A percentile compares a stretch with the other conserved stretches of the same genome.
Conservation (phyloP, 1,140 invertebrate species). For the Lanistes nyassanus region DNA sequence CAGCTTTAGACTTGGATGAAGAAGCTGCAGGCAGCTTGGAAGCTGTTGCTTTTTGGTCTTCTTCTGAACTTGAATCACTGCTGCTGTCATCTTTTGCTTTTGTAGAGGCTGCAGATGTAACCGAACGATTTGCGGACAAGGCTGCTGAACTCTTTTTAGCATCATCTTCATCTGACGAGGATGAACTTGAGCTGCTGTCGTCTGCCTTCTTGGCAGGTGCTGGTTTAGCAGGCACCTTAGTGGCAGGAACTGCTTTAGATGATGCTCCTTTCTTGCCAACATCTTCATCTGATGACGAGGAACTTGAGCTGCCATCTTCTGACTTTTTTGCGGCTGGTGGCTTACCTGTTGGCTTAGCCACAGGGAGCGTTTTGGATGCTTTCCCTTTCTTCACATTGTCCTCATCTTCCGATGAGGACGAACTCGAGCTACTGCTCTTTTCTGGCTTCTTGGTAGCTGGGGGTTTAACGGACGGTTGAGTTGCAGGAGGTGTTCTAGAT, state of each 20-base stretch:
- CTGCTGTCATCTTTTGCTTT: slow-evolving; percentile 10
- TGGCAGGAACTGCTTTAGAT: background rate
- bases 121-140: slow-evolving; percentile 15
- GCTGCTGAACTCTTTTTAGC: slow-evolving; percentile 15
- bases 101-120: background rate
- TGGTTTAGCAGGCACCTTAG: background rate
- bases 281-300: slow-evolving; percentile 29
- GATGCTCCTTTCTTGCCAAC: slow-evolving; percentile 1
- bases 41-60: slow-evolving; percentile 3
- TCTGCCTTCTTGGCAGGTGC: background rate
- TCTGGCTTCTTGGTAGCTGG: slow-evolving; percentile 11
- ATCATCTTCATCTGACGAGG: slow-evolving; percentile 21
- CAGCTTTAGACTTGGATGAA: too few species aligned
- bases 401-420: slow-evolving; percentile 24
- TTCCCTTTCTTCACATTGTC: slow-evolving; percentile 24
- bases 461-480: background rate
- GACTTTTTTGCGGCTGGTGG: slow-evolving; percentile 16
- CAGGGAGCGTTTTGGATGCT: slow-evolving; percentile 24
- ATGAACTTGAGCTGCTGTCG: slow-evolving; percentile 15
- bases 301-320: slow-evolving; percentile 4
- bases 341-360: slow-evolving; percentile 16
- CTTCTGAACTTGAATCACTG: slow-evolving; percentile 23
- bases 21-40: background rate
- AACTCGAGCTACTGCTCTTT: slow-evolving; percentile 22
- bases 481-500: slow-evolving; percentile 4